phyloP scores from a whole-genome alignment of 2,113 vertebrate genomes.

The Tragelaphus scriptus region DNA sequence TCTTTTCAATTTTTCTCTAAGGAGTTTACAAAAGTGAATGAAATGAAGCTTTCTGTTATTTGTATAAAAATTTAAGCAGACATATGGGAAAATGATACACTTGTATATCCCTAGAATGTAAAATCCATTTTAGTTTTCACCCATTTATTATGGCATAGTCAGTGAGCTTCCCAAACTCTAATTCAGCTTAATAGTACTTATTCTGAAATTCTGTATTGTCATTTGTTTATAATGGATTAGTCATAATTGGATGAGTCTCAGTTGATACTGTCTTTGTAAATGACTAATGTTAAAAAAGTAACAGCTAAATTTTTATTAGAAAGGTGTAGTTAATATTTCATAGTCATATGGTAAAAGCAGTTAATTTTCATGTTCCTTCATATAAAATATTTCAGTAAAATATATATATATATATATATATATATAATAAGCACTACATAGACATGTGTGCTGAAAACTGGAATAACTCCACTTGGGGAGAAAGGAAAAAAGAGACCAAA shows the following conservation, averaged over 20 bases:
- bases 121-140: slow-evolving; percentile 28
- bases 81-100: background rate
- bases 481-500: background rate
- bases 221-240: background rate
- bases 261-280: background rate
- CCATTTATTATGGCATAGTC: background rate
- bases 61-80: background rate
- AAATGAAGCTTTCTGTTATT: background rate
- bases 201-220: background rate
- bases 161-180: background rate
- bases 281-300: background rate
- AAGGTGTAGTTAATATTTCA: background rate
- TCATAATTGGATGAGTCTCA: background rate
- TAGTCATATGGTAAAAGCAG: background rate
- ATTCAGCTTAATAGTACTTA: background rate
- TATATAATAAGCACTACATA: background rate
- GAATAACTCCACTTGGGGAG: background rate
- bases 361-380: slow-evolving; percentile 1
- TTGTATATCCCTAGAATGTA: background rate
- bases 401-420: background rate
- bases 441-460: background rate
- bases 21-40: background rate
- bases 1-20: background rate
- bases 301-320: background rate
- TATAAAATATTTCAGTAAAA: background rate